Evolutionary conservation across 2,888 invertebrate species (phyloP), one percentile per base, ranked within the genome.

Genomic region (Diplolepis rosae): DNA sequence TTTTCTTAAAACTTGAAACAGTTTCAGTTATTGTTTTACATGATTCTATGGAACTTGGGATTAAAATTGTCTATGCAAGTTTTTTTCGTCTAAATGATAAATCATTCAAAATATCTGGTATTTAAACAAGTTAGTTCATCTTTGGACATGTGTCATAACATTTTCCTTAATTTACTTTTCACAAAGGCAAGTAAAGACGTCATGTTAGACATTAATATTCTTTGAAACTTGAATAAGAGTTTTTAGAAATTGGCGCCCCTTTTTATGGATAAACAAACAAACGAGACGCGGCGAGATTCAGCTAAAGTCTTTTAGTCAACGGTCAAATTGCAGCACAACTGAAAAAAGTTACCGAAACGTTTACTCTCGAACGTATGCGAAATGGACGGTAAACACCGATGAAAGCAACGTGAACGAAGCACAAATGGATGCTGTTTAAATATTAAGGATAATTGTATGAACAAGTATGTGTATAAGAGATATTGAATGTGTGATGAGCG

Each of bases 341-440:
- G 65, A 15, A 30, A 69, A 69, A 72, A 61, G 66, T 71, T 70
- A 66, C 71, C 73, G 61, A 73, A 76, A 73, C 70, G 70, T 76
- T 76, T 74, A 70, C 72, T 76, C 76, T 72, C 76, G 72, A 72
- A 70, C 69, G 65, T 69, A 73, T 72, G 76, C 70, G 73, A 73
- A 76, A 76, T 69, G 66, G 66, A 48, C 72, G 76, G 73, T 71
- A 76, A 74, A 74, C 72, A 70, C 30, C 67, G 73, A 76, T 74
- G 72, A 76, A 74, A 76, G 73, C 65, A 72, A 42, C 68, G 72
- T 74, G 71, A 75, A 73, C 71, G 71, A 61, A 35, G 61, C 35
- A 61, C 61, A 24, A 61, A 61, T 61, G 39, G 61, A 61, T 35
- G 61, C 39, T 61, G 39, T 61, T 61, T 39, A 61, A 61, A 61